These are phyloP conservation scores for Cydia fagiglandana DNA, from an alignment of 1,140 invertebrate species.

Conservation along the genomic window DNA sequence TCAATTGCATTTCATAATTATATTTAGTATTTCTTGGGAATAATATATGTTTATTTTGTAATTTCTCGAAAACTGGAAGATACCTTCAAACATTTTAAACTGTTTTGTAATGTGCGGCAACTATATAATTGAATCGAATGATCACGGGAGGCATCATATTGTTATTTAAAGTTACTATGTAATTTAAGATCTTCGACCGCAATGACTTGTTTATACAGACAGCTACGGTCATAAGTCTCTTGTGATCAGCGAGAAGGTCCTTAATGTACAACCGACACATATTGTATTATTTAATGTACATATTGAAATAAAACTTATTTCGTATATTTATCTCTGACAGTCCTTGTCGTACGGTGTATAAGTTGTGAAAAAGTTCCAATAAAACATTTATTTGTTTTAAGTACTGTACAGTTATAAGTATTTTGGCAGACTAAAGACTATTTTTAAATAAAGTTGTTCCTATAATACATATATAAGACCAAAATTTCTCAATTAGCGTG, in stretches of 20 bases:
- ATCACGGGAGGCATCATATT: not conserved
- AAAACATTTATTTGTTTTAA: slow-evolving; percentile 5
- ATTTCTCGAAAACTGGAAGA: not conserved
- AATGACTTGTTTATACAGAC: not conserved
- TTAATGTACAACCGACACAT: not conserved
- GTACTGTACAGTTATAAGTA: not conserved
- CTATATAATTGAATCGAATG: not conserved
- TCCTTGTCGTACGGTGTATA: not conserved
- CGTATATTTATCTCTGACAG: not conserved
- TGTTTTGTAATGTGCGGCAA: not conserved
- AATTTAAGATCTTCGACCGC: not conserved
- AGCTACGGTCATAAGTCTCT: not conserved
- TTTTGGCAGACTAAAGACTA: slow-evolving; percentile 9
- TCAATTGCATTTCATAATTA: not conserved
- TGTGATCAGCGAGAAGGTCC: not conserved
- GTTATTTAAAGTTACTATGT: not conserved
- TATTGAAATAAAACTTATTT: not conserved
- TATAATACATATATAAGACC: not conserved
- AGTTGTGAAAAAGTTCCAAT: not conserved
- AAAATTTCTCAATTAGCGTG: not conserved
- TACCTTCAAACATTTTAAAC: not conserved
- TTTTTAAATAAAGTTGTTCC: slow-evolving; percentile 15
- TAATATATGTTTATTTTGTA: not conserved
- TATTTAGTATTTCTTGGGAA: not conserved
- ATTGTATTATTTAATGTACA: not conserved